phyloP scores from a whole-genome alignment of 2,113 vertebrate species.

The Oenanthe oenanthe region DNA sequence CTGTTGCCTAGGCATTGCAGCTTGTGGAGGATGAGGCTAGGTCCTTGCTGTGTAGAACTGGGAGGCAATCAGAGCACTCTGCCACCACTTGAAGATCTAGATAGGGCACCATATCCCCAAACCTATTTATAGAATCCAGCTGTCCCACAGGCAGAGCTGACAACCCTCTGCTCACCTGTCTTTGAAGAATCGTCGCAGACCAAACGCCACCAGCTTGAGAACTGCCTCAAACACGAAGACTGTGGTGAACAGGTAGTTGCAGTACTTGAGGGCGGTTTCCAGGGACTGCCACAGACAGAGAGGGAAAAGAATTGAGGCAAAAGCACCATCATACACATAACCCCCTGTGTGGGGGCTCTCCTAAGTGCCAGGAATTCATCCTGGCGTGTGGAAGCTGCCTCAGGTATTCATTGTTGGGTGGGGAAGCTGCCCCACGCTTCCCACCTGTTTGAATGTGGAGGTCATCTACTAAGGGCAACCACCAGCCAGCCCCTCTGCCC shows the following conservation, averaged over 20 bases:
- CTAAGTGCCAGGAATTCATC: neutral
- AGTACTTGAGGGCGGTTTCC: conserved; percentile 95
- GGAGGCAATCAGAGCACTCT: neutral
- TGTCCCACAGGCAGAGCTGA: neutral
- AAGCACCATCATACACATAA: neutral
- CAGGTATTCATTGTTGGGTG: neutral
- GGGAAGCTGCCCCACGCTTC: neutral
- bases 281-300: conserved; percentile 81
- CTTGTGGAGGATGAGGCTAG: neutral
- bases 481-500: neutral
- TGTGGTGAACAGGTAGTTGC: conserved; percentile 98
- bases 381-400: neutral
- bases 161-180: conserved; percentile 82
- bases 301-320: conserved; percentile 1
- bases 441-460: neutral
- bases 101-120: neutral
- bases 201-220: conserved; percentile 94
- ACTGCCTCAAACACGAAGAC: conserved; percentile 95
- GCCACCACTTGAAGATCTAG: neutral
- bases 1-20: neutral
- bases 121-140: no score
- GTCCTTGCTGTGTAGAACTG: neutral
- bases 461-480: neutral
- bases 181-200: conserved; percentile 96
- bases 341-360: fast-evolving